Evolutionary conservation across 2,888 invertebrate genomes (phyloP).

Genomic region (Drosophila melanosoma): DNA sequence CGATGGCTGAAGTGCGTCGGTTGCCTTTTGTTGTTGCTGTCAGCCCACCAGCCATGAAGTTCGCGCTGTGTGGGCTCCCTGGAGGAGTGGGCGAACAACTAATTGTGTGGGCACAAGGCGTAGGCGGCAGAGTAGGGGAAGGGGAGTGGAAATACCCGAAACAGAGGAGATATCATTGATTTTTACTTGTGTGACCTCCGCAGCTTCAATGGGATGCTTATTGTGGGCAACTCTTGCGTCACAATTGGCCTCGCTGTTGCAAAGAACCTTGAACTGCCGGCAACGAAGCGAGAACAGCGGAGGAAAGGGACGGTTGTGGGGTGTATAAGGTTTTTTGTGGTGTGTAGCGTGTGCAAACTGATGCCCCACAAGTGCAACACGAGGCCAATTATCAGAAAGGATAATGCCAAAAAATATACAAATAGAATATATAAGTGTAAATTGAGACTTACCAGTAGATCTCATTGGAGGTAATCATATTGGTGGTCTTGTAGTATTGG

Average conservation of each 20-base stretch:
- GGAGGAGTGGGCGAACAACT: conserved; percentile 28
- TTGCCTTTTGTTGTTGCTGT: conserved; percentile 27
- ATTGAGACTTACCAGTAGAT: conserved; percentile 80
- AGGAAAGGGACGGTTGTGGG: background rate
- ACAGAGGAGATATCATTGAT: conserved; percentile 48
- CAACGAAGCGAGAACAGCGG: conserved; percentile 8
- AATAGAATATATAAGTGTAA: conserved; percentile 1
- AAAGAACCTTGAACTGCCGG: conserved; percentile 60
- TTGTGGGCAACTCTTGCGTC: conserved; percentile 58
- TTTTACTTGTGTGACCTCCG: conserved; percentile 32
- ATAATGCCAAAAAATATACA: conserved; percentile 14
- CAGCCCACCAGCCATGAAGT: conserved; percentile 19
- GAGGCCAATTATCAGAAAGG: conserved; percentile 10
- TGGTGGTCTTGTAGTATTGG: conserved; percentile 79
- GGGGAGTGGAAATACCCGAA: conserved; percentile 7
- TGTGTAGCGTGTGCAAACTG: conserved; percentile 8
- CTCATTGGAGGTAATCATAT: conserved; percentile 83
- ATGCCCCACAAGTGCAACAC: conserved; percentile 53
- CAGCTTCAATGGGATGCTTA: conserved; percentile 47
- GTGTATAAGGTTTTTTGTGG: background rate
- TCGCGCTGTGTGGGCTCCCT: conserved; percentile 51
- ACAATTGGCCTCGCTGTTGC: conserved; percentile 53
- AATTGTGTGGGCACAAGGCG: conserved; percentile 22
- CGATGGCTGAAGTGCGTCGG: conserved; percentile 1
- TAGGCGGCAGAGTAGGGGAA: background rate